These are phyloP conservation scores for Rhopalosiphum padi DNA, from an alignment of 1,140 invertebrate species.

Conservation along the genomic window DNA sequence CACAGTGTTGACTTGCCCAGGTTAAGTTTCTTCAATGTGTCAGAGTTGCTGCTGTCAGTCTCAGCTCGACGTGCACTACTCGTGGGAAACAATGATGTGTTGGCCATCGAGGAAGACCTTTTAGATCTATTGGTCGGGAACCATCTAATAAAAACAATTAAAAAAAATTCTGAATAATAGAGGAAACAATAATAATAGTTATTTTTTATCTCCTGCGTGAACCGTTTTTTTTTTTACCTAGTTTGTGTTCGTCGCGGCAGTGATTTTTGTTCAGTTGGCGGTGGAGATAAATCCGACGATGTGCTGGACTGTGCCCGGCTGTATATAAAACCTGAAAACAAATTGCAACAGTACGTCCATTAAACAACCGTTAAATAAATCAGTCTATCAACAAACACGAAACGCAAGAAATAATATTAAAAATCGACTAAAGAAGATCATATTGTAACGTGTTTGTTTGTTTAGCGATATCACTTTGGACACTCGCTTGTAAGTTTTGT, in stretches of 20 bases:
- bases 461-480: slow-evolving; percentile 32
- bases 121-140: slow-evolving; percentile 70
- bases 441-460: background rate
- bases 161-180: background rate
- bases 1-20: slow-evolving; percentile 75
- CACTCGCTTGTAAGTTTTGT: slow-evolving; percentile 41
- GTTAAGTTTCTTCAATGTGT: slow-evolving; percentile 78
- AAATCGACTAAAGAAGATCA: background rate
- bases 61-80: slow-evolving; percentile 74
- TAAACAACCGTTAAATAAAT: background rate
- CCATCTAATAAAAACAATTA: slow-evolving; percentile 65
- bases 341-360: background rate
- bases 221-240: slow-evolving; percentile 59
- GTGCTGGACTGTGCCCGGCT: slow-evolving; percentile 78
- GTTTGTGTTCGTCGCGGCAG: slow-evolving; percentile 63
- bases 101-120: slow-evolving; percentile 70
- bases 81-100: slow-evolving; percentile 67
- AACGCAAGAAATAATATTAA: background rate
- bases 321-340: slow-evolving; percentile 72
- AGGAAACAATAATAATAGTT: background rate
- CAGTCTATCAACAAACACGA: background rate
- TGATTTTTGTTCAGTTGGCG: slow-evolving; percentile 77
- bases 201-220: background rate
- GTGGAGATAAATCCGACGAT: slow-evolving; percentile 76
- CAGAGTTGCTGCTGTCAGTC: slow-evolving; percentile 70